A percentile compares a stretch with the other conserved stretches of the same genome.
These are phyloP conservation scores for Tyrannus savana DNA, from an alignment of 2,113 vertebrate species.

Conservation along the genomic window DNA sequence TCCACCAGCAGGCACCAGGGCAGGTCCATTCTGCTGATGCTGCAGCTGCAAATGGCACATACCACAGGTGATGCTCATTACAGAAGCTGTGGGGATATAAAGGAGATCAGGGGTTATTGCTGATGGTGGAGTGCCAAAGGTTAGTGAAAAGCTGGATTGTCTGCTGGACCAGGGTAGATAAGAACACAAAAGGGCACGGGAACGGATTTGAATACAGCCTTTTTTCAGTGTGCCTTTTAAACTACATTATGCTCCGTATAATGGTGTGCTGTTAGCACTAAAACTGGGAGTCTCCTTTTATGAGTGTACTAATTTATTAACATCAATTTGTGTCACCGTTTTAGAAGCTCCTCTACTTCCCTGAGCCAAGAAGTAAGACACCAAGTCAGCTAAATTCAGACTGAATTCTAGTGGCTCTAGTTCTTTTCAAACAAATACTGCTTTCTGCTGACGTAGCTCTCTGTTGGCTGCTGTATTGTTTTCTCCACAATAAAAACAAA, in stretches of 20 bases:
- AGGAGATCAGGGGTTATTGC: constrained; percentile 42
- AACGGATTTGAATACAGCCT: constrained; percentile 75
- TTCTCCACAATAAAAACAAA: constrained; percentile 26
- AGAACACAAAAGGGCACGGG: constrained; percentile 78
- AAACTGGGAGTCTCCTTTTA: constrained; percentile 66
- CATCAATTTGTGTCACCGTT: constrained; percentile 70
- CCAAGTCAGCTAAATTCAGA: constrained; percentile 60
- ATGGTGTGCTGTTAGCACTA: constrained; percentile 71
- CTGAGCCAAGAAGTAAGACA: constrained; percentile 38
- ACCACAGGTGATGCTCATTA: constrained; percentile 76
- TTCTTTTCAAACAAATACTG: constrained; percentile 16
- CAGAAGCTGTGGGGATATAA: constrained; percentile 13
- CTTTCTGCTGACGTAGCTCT: constrained; percentile 13
- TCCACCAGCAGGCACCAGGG: constrained; percentile 38
- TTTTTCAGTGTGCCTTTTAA: constrained; percentile 76
- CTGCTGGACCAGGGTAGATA: constrained; percentile 76
- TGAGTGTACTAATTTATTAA: constrained; percentile 76
- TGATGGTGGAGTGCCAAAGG: constrained; percentile 76
- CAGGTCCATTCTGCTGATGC: constrained; percentile 45
- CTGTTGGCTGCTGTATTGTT: neutral
- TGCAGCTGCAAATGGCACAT: constrained; percentile 26
- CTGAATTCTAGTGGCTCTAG: constrained; percentile 32
- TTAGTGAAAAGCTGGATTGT: constrained; percentile 77
- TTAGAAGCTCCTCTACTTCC: constrained; percentile 49
- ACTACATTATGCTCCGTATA: constrained; percentile 67